Base-by-base conservation (phyloP, 92 coral and sea anemone genomes). In the Zoanthus solanderi region DNA sequence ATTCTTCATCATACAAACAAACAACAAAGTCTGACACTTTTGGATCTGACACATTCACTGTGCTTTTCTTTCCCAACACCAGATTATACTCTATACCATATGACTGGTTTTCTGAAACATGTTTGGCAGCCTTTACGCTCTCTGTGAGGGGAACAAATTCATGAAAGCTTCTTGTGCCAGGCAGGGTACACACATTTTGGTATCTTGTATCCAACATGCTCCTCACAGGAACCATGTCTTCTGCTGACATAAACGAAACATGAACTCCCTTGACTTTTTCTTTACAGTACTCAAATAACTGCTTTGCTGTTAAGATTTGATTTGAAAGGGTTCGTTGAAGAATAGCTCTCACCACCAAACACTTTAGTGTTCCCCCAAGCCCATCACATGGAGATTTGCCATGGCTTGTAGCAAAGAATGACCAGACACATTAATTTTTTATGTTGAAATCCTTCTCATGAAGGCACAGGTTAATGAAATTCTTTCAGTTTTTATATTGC, bases 321-420 rank as follows among this genome's bases (percentile, higher is more conserved):
- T 57, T 11, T 86, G 76, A 86, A n/a, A 53, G 85, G 52, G 90
- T 77, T 63, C 90, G 79, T 53, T 87, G 90, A 17, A 87, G 85
- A 87, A 85, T 87, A 17, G 85, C 85, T 87, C 90, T 87, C 65
- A 79, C 78, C 18, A 60, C 34, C 58, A 83, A 87, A 37, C 63
- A 60, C 75, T 76, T 87, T 32, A 87, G 66, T 65, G 89, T 75
- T 32, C 79, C 84, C 44, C 84, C 89, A 5, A 86, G 84, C 32
- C 89, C 89, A 61, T 86, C 89, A 75, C 89, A 86, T 31, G 89
- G 89, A 76, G 89, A 86, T 76, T 86, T 86, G 65, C 84, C 89
- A 76, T 87, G 90, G 69, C 90, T 87, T 87, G 90, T 87, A 78
- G 90, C 90, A 66, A 78, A 87, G 71, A 87, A 87, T 66, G 85